phyloP scores from a whole-genome alignment of 2,888 invertebrate species.

The Tridacna gigas region DNA sequence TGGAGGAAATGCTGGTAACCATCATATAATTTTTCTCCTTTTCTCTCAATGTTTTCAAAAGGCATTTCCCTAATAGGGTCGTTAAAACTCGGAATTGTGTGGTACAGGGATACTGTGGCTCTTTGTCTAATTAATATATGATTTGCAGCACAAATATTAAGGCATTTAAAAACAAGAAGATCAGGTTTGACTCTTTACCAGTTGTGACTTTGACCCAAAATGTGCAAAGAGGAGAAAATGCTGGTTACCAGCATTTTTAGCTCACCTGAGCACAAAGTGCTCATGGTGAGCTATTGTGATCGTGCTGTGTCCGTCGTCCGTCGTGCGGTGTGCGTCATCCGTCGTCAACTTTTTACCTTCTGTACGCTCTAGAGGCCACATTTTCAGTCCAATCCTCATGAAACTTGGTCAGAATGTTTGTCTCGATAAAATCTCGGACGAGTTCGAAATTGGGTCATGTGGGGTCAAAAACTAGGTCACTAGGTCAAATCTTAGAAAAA shows the following conservation, averaged over 20 bases:
- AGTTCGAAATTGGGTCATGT: not conserved
- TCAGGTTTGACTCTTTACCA: too few relatives aligned
- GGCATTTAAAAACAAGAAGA: too few relatives aligned
- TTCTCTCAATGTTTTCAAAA: too few relatives aligned
- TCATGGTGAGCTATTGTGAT: not conserved
- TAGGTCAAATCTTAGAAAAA: not conserved
- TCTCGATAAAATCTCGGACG: not conserved
- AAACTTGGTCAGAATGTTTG: not conserved
- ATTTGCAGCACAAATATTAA: too few relatives aligned
- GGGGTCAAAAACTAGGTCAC: not conserved
- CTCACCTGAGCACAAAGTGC: not conserved
- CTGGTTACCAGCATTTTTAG: not conserved
- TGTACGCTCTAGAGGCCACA: not conserved
- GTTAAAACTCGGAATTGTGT: too few relatives aligned
- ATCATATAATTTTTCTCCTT: too few relatives aligned
- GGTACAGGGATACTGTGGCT: too few relatives aligned
- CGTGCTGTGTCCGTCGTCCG: not conserved
- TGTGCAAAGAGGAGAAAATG: too few relatives aligned
- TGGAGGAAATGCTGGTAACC: too few relatives aligned
- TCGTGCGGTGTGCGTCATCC: not conserved
- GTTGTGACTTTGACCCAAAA: too few relatives aligned
- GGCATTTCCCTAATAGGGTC: too few relatives aligned
- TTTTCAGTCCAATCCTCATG: not conserved
- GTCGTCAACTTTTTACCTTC: not conserved
- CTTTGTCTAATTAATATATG: too few relatives aligned